These are phyloP conservation scores for Drosophila athabasca DNA, from an alignment of 1,140 invertebrate species.

Conservation along the genomic window DNA sequence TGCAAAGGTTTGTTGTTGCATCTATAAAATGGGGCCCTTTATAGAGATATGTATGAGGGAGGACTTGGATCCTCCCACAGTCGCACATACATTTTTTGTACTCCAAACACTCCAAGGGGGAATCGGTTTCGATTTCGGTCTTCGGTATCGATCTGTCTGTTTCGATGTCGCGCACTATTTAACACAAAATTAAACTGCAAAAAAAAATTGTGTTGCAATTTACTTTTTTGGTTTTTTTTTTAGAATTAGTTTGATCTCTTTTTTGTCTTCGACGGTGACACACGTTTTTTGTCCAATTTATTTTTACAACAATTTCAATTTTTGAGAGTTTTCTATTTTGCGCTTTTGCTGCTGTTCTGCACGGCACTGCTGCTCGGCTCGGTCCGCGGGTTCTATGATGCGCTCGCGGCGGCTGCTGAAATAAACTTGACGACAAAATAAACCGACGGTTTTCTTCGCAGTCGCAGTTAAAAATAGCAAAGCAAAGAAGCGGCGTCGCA, in stretches of 20 bases:
- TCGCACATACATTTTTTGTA: conserved; percentile 20
- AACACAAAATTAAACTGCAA: conserved; percentile 23
- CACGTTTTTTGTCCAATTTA: conserved; percentile 11
- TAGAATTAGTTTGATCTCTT: conserved; percentile 6
- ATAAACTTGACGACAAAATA: conserved; percentile 53
- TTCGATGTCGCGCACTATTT: conserved; percentile 14
- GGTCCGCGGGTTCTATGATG: conserved; percentile 63
- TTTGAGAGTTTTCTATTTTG: conserved; percentile 11
- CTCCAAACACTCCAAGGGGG: background rate
- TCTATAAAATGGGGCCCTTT: background rate
- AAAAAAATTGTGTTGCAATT: conserved; percentile 31
- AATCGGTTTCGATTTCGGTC: background rate
- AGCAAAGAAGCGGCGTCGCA: conserved; percentile 1
- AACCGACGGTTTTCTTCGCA: conserved; percentile 71
- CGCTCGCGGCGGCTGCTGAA: conserved; percentile 67
- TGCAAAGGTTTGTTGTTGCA: conserved; percentile 49
- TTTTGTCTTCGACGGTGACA: background rate
- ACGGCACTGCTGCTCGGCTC: conserved; percentile 17
- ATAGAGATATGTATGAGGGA: background rate
- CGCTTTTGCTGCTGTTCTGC: conserved; percentile 15
- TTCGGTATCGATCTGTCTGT: background rate
- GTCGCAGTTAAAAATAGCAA: conserved; percentile 70
- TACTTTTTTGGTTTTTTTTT: too few relatives aligned
- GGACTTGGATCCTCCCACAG: too few relatives aligned
- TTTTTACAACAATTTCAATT: conserved; percentile 23